phyloP scores from a whole-genome alignment of 2,113 vertebrate species.

The Phyllopteryx taeniolatus region DNA sequence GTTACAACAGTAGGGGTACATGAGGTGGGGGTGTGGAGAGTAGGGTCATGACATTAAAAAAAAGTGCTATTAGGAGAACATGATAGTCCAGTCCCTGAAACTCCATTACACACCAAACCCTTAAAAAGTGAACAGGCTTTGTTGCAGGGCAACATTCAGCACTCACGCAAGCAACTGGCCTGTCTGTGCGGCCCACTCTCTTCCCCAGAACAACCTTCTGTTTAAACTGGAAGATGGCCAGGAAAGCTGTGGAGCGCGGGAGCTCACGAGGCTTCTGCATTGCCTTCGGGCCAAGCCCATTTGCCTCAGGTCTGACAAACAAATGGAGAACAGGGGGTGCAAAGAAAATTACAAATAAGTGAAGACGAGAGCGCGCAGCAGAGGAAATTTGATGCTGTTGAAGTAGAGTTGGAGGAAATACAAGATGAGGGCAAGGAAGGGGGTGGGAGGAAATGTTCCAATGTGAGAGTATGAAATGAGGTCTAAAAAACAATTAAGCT shows the following conservation, averaged over 20 bases:
- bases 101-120: conserved; percentile 78
- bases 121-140: conserved; percentile 76
- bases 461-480: not conserved
- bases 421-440: not conserved
- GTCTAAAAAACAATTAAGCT: not conserved
- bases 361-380: not conserved
- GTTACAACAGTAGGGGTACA: conserved; percentile 59
- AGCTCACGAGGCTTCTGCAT: conserved; percentile 37
- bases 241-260: conserved; percentile 41
- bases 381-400: not conserved
- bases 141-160: conserved; percentile 73
- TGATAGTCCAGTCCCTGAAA: conserved; percentile 79
- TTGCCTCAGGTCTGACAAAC: conserved; percentile 51
- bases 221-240: conserved; percentile 72
- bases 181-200: conserved; percentile 30
- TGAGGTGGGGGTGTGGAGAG: conserved; percentile 44
- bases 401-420: not conserved
- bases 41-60: conserved; percentile 66
- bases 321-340: conserved; percentile 16
- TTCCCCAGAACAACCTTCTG: conserved; percentile 64
- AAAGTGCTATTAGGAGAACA: conserved; percentile 79
- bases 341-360: conserved; percentile 1
- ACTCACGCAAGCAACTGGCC: conserved; percentile 55
- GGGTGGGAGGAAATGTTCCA: not conserved
- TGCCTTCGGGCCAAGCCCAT: conserved; percentile 42